Conservation (phyloP, 2,113 vertebrate species). For the Mixornis gularis region DNA sequence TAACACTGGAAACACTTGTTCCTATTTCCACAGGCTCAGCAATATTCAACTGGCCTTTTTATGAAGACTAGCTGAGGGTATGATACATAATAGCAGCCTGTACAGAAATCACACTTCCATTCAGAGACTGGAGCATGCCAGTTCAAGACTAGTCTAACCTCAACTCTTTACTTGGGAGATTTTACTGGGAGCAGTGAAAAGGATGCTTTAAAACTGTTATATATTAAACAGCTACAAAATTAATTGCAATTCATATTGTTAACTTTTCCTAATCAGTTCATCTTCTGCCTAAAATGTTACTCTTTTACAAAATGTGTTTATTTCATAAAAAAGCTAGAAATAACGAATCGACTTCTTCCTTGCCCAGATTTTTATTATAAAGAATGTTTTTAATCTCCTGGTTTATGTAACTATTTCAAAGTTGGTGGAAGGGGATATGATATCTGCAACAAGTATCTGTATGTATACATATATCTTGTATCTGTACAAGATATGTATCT, state of each 20-base stretch:
- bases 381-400: neutral
- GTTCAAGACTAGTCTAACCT: neutral
- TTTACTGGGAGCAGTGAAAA: neutral
- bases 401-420: neutral
- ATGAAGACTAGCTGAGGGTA: neutral
- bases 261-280: neutral
- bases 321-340: neutral
- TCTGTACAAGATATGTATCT: no score
- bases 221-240: neutral
- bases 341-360: neutral
- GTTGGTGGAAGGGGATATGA: neutral
- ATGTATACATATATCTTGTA: no score
- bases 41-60: neutral
- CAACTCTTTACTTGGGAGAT: neutral
- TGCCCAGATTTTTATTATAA: neutral
- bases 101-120: neutral
- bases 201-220: neutral
- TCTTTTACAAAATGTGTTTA: neutral
- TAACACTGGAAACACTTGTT: neutral
- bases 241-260: neutral
- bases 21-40: neutral
- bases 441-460: neutral
- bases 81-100: neutral
- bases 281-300: neutral
- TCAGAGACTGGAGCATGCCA: neutral